Evolutionary conservation across 92 coral and sea anemone species (phyloP), one percentile per base, ranked within the genome.

Genomic region (Phymanthus crucifer): DNA sequence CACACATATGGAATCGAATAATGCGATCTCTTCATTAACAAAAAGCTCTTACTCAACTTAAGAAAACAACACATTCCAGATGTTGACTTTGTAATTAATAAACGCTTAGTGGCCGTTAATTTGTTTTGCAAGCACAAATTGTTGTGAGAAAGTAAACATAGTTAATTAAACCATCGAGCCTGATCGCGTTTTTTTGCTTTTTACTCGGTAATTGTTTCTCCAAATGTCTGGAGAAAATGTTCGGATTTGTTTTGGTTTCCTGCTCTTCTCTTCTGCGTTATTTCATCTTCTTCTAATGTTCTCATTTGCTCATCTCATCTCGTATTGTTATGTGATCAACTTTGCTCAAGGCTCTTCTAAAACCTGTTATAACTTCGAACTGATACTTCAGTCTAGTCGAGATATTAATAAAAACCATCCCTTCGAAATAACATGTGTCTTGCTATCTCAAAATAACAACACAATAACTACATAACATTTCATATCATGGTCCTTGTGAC

Each of bases 71-170:
- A 61, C 29, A 29, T 29, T 61, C 10, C 68, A 27, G 21, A 61
- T 61, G 68, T 61, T 61, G 68, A 61, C 34, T 61, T 61, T 61
- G 68, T 61, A 61, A 61, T 61, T 61, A 61, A 61, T 33, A 61
- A 61, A 61, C 68, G 68, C 68, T 61, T 61, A 61, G 29, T 61
- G 68, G 68, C 32, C 47, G 70, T 56, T 75, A 75, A 75, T 52
- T 50, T 75, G 79, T 75, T 75, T 52, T 35, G 67, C 70, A 75
- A 56, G 70, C 34, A 32, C 38, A 32, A 38, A 75, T 75, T 75
- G 79, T 52, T 61, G 68, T 61, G 29, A 61, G 27, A 56, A 75
- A 57, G 70, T 56, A 75, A 75, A 75, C 70, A 61, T 61, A 26
- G 13, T 61, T 61, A 61, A 61, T 61, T 61, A 61, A 27, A n/a